Base-by-base conservation (phyloP, 2,113 vertebrate species). In the Columba livia region DNA sequence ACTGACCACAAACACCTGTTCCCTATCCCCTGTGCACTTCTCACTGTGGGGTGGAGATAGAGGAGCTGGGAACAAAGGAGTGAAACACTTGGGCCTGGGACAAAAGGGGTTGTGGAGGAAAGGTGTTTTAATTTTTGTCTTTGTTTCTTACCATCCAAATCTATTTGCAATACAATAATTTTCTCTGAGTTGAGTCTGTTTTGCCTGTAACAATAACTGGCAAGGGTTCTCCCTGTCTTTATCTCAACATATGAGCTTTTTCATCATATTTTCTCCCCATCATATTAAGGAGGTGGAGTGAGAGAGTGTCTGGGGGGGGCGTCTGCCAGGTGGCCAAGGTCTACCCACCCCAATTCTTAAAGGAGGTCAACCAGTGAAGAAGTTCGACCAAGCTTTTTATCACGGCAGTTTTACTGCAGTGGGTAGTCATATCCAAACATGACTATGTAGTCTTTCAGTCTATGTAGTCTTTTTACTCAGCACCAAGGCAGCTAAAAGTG, bases 1-100 rank as follows among this genome's bases (percentile, higher is more conserved):
- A 71, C 31, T 34, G 53, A 53, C 7, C 3, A 3, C 23, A 53
- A 85, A 36, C 4, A 3, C 17, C 42, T 0, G 0, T 14, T 77
- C 58, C 51, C 58, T 17, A 82, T n/a, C 36, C 3, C 14, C 29
- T 79, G 31, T 53, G 36, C 16, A 13, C 40, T 48, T 51, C 40
- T 57, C 19, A 79, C 13, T 12, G 64, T n/a, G 18, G 20, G 31
- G 24, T 44, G 15, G 15, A 93, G 25, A 24, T 3, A 75, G 51
- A 91, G 15, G 28, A 67, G 42, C 2, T 67, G 21, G 48, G n/a
- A 86, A 58, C 0, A 1, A 86, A 89, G 38, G 11, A 91, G 24
- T 29, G 31, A 29, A 67, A 48, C 32, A 61, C 40, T 54, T 67
- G 31, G 38, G 53, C 21, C 25, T 36, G 9, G 44, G 21, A 69